Conservation (phyloP, 2,797 vertebrate species). For the Arremon aurantiirostris region DNA sequence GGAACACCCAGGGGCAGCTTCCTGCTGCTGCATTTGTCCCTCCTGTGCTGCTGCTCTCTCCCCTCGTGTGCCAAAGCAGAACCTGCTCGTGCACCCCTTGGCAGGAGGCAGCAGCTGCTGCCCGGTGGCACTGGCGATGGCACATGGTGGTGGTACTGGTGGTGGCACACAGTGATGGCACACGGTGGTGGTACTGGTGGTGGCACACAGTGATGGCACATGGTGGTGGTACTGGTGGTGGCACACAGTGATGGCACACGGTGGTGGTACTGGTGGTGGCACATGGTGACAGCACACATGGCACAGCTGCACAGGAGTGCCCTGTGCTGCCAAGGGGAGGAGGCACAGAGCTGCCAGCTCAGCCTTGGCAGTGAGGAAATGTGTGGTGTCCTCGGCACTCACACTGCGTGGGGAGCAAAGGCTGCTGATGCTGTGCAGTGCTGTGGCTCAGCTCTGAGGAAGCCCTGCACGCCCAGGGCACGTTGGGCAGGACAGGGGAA, state of each 20-base stretch:
- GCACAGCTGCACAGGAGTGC: background rate
- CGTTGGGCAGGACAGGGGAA: background rate
- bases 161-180: no score
- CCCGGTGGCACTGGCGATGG: rapidly evolving
- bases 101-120: background rate
- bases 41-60: background rate
- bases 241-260: no score
- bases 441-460: background rate
- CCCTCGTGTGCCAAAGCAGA: background rate
- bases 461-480: background rate
- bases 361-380: background rate
- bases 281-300: background rate
- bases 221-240: no score
- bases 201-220: no score
- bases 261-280: background rate
- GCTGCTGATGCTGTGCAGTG: background rate
- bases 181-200: no score
- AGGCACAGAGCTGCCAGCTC: conserved; percentile 5
- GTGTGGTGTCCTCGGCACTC: rapidly evolving
- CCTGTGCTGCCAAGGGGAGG: rapidly evolving
- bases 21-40: background rate
- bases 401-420: background rate
- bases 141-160: no score
- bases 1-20: background rate
- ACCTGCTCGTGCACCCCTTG: background rate